A percentile compares a stretch with the other conserved stretches of the same genome.
These are phyloP conservation scores for Argyresthia albistria DNA, from an alignment of 2,888 invertebrate genomes.

Conservation along the genomic window DNA sequence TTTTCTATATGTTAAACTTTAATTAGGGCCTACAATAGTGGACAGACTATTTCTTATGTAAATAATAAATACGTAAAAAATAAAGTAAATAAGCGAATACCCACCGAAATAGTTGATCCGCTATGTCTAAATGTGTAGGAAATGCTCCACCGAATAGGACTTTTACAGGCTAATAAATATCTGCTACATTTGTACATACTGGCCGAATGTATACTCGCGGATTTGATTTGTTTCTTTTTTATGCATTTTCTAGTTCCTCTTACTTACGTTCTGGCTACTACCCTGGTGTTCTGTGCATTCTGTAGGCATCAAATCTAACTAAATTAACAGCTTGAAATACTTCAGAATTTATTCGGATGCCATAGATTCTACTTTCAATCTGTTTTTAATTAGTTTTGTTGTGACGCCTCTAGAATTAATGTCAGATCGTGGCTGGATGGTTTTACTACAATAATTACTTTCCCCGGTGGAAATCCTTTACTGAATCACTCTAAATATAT, in stretches of 20 bases:
- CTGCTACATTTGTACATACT: conserved; percentile 49
- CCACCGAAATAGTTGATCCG: conserved; percentile 56
- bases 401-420: no score
- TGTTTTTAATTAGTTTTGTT: no score
- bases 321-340: no score
- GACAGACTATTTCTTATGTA: conserved; percentile 37
- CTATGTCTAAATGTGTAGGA: conserved; percentile 24
- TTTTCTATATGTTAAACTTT: conserved; percentile 27
- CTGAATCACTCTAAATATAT: no score
- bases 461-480: no score
- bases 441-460: no score
- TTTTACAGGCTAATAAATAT: conserved; percentile 54
- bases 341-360: no score
- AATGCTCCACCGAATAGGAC: conserved; percentile 49
- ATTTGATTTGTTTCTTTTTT: background rate
- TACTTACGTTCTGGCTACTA: no score
- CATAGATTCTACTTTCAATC: no score
- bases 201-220: conserved; percentile 7
- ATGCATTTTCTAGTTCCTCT: background rate
- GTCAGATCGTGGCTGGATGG: no score
- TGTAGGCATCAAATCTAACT: no score
- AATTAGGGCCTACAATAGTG: conserved; percentile 34
- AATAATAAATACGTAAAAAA: conserved; percentile 52
- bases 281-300: no score
- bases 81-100: conserved; percentile 24